Base-by-base conservation (phyloP, 2,888 invertebrate genomes). In the Dolichomitus sp. region DNA sequence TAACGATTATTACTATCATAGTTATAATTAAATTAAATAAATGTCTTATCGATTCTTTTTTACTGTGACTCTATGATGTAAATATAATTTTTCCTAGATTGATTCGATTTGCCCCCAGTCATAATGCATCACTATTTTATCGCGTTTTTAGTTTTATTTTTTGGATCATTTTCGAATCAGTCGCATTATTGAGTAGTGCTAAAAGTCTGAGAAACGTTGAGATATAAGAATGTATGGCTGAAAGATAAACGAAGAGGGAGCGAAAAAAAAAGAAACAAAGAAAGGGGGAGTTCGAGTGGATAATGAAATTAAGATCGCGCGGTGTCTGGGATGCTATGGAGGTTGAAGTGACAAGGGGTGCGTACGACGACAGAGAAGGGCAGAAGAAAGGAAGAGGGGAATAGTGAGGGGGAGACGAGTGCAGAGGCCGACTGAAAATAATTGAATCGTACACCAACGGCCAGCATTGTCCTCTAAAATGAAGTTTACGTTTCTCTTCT, bases 381-480 rank as follows among this genome's bases (percentile, higher is more conserved):
- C 33, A 63, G 37, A 72, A 42, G 68, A 69, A 69, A 65, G 65
- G 19, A 3, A 2, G 11, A 23, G 50, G 50, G 19, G 48, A 14
- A 19, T 23, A 84, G 84, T 76, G 82, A 57, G 42, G 40, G 54
- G 65, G 33, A 66, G 69, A 73, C 45, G 85, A 82, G 68, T 73
- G 81, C 83, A 80, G 68, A 81, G 88, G 78, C 87, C 85, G 86
- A 88, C 84, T 89, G 90, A 89, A 91, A 91, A 91, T 93, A 93
- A 92, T 93, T 91, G 90, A 92, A 93, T 91, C 88, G 89, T 88
- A 88, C 89, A 86, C 85, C 86, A 88, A 86, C 88, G 87, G 87
- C 84, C 85, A 81, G 87, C 89, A 91, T 91, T 92, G 92, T 92
- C 87, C 86, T 87, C 88, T 85, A 88, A 88, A 91, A 92, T 88